A percentile compares a stretch with the other conserved stretches of the same genome.
phyloP scores from a whole-genome alignment of 2,888 invertebrate genomes.

The Caenorhabditis japonica region DNA sequence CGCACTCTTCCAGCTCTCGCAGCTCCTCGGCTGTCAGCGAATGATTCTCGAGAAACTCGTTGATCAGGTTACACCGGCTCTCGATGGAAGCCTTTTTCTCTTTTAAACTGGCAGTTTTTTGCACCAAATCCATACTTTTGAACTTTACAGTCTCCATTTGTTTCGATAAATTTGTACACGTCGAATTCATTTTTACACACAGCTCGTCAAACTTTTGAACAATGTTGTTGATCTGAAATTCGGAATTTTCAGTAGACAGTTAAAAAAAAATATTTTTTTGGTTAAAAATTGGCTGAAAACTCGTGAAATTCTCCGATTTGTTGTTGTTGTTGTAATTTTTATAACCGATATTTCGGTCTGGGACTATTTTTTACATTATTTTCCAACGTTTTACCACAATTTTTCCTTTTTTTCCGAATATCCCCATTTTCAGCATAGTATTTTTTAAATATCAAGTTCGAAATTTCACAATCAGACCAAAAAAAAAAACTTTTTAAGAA shows the following conservation, averaged over 20 bases:
- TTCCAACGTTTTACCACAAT: neutral
- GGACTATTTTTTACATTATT: too few species aligned
- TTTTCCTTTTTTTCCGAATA: too few species aligned
- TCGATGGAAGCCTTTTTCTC: constrained; percentile 37
- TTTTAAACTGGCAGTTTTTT: constrained; percentile 34
- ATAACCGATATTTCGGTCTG: too few species aligned
- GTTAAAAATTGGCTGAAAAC: too few species aligned
- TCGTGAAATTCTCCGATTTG: too few species aligned
- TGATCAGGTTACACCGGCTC: constrained; percentile 27
- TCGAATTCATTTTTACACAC: constrained; percentile 35
- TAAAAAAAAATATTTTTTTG: too few species aligned
- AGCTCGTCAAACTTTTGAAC: constrained; percentile 50
- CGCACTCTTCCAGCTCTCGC: constrained; percentile 30
- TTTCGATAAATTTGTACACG: constrained; percentile 38
- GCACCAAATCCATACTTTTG: constrained; percentile 33
- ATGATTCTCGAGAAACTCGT: constrained; percentile 40
- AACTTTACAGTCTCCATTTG: constrained; percentile 40
- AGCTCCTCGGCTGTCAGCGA: constrained; percentile 28
- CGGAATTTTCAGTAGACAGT: too few species aligned
- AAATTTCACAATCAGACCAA: too few species aligned
- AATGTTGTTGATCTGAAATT: constrained; percentile 33
- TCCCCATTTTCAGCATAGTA: too few species aligned
- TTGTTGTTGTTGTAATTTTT: too few species aligned
- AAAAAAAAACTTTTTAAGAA: too few species aligned
- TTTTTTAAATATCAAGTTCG: too few species aligned